Percentiles rank a stretch among this genome's conserved stretches.
phyloP scores from a whole-genome alignment of 2,797 vertebrate genomes.

The Clamator glandarius region DNA sequence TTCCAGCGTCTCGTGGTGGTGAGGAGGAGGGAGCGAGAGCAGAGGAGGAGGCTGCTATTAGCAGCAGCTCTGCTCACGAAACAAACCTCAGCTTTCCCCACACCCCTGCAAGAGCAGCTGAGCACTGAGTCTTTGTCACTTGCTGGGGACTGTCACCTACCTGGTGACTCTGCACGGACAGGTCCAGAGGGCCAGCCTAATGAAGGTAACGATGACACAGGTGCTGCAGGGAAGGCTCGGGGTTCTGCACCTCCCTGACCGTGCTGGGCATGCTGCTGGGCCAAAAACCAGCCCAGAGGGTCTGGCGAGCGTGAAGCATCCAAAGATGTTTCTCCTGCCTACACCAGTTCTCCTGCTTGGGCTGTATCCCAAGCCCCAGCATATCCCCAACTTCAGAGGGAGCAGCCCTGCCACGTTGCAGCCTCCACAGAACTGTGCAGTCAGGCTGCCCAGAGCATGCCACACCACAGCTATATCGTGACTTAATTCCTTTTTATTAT shows the following conservation, averaged over 20 bases:
- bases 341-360: rapidly evolving
- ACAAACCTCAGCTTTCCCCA: neutral
- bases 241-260: neutral
- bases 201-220: conserved; percentile 76
- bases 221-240: conserved; percentile 25
- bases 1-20: neutral
- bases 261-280: neutral
- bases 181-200: conserved; percentile 78
- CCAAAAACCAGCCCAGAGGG: neutral
- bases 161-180: conserved; percentile 75
- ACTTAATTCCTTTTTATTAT: neutral
- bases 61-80: neutral
- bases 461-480: rapidly evolving
- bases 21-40: neutral
- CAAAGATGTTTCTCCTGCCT: neutral
- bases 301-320: neutral
- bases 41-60: neutral
- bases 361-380: neutral
- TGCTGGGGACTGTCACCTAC: conserved; percentile 75
- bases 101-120: conserved; percentile 71
- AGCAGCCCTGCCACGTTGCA: rapidly evolving
- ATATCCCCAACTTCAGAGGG: neutral
- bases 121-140: conserved; percentile 82
- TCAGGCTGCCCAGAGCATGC: rapidly evolving
- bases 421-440: rapidly evolving